Evolutionary conservation across 1,140 invertebrate species (phyloP), one percentile per base, ranked within the genome.

Genomic region (Drosophila athabasca): DNA sequence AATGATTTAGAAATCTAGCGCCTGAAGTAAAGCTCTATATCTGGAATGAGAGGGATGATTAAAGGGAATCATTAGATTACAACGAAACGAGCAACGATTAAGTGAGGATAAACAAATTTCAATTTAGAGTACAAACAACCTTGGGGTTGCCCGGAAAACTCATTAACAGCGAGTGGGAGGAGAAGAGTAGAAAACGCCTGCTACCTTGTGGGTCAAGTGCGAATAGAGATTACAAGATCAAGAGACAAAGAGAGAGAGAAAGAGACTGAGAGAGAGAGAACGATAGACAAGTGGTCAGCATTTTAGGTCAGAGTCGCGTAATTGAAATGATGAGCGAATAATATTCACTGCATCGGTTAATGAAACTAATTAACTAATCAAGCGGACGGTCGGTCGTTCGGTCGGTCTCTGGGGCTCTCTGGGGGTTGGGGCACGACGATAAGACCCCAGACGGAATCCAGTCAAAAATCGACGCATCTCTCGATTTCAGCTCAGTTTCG

Each of bases 351-450:
- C 72, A 88, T 59, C 72, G 76, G 79, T 88, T 89, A 88, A 83
- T 88, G 70, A 48, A 73, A 82, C 76, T 88, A 83, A 88, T 84
- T 84, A 85, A 84, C 80, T 82, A 83, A 88, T 83, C 79, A 88
- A 82, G 69, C 62, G 50, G n/a, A 48, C 57, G 15, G 9, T 35
- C 29, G 1, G 7, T 31, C 62, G 17, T 0, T 19, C 1, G 50
- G 22, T 46, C 55, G 13, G 31, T 35, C 31, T 35, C 6, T 35
- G 31, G 31, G 9, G 9, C 31, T 35, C 35, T 39, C 35, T 26
- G 61, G 48, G 51, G 35, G 43, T 44, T 52, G 46, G 46, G 24
- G 17, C 7, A 43, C 31, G 70, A 75, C 70, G 79, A 82, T 82
- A 82, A 83, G 79, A 71, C 62, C 49, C 55, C 62, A 62, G 60